Evolutionary conservation across 2,888 invertebrate genomes (phyloP).

Genomic region (Diarsia rubi): DNA sequence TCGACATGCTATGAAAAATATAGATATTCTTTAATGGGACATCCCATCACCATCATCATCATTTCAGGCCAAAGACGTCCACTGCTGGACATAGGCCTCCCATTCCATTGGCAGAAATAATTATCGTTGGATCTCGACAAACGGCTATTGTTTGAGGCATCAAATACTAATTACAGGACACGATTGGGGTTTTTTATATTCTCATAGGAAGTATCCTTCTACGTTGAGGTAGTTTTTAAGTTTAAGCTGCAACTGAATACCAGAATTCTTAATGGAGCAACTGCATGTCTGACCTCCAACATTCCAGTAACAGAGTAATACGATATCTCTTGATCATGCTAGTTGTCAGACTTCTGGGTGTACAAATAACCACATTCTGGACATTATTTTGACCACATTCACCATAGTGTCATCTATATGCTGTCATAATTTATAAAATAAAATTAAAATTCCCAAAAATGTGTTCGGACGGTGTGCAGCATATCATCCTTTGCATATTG

Average conservation of each 20-base stretch:
- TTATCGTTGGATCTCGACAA: not conserved
- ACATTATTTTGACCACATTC: not conserved
- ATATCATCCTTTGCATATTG: slow-evolving; percentile 58
- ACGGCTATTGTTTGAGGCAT: not conserved
- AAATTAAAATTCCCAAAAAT: slow-evolving; percentile 37
- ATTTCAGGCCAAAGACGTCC: too few relatives aligned
- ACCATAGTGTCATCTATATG: not conserved
- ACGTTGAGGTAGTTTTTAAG: not conserved
- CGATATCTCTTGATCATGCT: not conserved
- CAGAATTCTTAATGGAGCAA: not conserved
- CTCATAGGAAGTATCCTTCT: not conserved
- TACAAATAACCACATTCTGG: too few relatives aligned
- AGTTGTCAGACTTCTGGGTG: too few relatives aligned
- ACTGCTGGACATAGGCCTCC: too few relatives aligned
- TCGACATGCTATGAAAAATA: not conserved
- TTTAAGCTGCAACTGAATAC: not conserved
- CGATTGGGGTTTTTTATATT: not conserved
- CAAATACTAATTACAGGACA: not conserved
- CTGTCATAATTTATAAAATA: slow-evolving; percentile 9
- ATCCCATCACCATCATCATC: too few relatives aligned
- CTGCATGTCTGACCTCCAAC: not conserved
- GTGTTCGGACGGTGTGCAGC: slow-evolving; percentile 14
- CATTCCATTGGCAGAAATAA: not conserved
- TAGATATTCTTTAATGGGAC: not conserved
- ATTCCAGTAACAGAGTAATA: not conserved